A percentile compares a stretch with the other conserved stretches of the same genome.
Conservation (phyloP, 2,113 vertebrate genomes). For the Pangasianodon hypophthalmus region DNA sequence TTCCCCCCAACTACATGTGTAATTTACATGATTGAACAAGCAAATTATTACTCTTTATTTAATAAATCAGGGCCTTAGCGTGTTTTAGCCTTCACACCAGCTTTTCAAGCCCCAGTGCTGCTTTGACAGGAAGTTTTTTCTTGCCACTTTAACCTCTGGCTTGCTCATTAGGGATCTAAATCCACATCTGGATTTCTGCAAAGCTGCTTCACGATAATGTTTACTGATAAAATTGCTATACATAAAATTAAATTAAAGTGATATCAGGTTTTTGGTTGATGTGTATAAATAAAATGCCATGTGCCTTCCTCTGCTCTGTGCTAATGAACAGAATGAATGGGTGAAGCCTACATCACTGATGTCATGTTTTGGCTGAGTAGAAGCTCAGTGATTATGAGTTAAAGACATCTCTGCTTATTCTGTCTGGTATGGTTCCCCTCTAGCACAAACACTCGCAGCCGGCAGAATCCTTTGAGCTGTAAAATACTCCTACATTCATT, state of each 20-base stretch:
- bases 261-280: background rate
- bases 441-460: slow-evolving; percentile 11
- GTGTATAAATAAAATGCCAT: background rate
- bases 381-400: slow-evolving; percentile 30
- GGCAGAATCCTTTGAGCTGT: slow-evolving; percentile 15
- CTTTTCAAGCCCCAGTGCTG: background rate
- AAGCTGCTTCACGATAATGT: background rate
- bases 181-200: slow-evolving; percentile 10
- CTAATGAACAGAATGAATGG: background rate
- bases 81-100: background rate
- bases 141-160: background rate
- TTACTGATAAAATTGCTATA: background rate
- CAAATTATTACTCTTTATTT: background rate
- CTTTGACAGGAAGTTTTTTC: background rate
- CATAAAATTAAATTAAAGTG: background rate
- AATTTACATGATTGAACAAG: background rate
- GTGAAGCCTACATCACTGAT: background rate
- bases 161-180: background rate
- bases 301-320: background rate
- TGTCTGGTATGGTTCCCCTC: background rate
- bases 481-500: background rate
- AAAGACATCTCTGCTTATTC: background rate
- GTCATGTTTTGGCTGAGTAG: slow-evolving; percentile 15
- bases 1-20: background rate
- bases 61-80: background rate